Evolutionary conservation across 2,888 invertebrate species (phyloP).

Genomic region (Omphaloscelis lunosa): DNA sequence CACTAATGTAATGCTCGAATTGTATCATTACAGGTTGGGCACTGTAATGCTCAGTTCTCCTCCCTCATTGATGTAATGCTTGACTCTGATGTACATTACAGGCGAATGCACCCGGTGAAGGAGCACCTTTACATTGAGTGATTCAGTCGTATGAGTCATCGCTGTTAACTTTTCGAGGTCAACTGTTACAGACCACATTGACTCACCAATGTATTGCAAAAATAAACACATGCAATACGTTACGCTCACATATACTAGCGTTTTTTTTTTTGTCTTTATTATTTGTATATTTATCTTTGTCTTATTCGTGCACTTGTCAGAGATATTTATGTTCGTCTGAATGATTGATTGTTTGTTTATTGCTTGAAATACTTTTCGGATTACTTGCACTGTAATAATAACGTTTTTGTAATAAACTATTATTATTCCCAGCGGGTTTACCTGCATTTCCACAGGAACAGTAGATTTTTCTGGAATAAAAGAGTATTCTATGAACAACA

Average conservation of each 20-base stretch:
- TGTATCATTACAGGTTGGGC: too few relatives aligned
- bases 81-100: too few relatives aligned
- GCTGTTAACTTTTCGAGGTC: conserved; percentile 73
- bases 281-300: conserved; percentile 45
- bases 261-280: conserved; percentile 47
- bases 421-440: too few relatives aligned
- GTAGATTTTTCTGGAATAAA: not conserved
- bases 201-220: conserved; percentile 76
- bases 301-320: conserved; percentile 32
- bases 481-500: not conserved
- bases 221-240: conserved; percentile 68
- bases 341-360: conserved; percentile 42
- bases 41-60: too few relatives aligned
- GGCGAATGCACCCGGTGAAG: too few relatives aligned
- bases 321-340: conserved; percentile 41
- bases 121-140: conserved; percentile 55
- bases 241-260: conserved; percentile 36
- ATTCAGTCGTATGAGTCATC: conserved; percentile 79
- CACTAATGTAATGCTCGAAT: too few relatives aligned
- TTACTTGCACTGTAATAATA: conserved; percentile 11
- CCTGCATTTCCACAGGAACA: too few relatives aligned
- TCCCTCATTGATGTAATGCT: too few relatives aligned
- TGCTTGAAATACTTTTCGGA: conserved; percentile 18
- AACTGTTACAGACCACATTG: conserved; percentile 70
- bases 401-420: not conserved